phyloP scores from a whole-genome alignment of 2,797 vertebrate genomes.

The Enteromius paludinosus region DNA sequence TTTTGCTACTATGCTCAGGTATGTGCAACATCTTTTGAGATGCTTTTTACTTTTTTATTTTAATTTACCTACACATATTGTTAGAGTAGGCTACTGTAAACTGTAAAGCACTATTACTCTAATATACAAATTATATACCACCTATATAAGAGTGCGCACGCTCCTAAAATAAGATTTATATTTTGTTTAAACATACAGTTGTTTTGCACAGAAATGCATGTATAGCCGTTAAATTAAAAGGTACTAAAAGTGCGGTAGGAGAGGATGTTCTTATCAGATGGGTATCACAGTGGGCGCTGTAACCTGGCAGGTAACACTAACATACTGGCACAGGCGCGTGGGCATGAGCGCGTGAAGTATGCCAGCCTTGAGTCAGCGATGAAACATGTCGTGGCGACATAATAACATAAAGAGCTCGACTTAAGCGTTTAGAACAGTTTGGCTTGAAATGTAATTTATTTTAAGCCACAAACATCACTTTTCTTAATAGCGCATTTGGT shows the following conservation, averaged over 20 bases:
- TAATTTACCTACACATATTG: neutral
- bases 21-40: constrained; percentile 65
- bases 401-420: constrained; percentile 18
- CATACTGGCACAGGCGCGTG: constrained; percentile 71
- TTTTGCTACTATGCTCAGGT: constrained; percentile 96
- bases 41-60: neutral
- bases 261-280: constrained; percentile 67
- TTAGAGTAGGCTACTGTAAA: neutral
- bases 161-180: neutral
- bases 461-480: neutral
- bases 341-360: constrained; percentile 54
- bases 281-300: constrained; percentile 73
- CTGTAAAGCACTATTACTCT: neutral
- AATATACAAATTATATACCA: neutral
- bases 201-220: neutral
- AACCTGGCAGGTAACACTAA: constrained; percentile 70
- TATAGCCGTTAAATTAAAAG: constrained; percentile 7
- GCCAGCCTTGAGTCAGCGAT: constrained; percentile 52
- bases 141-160: neutral
- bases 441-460: neutral
- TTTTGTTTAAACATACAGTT: neutral
- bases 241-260: constrained; percentile 46
- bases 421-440: neutral
- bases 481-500: neutral
- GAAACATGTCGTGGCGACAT: constrained; percentile 56